Conservation (phyloP, 2,797 vertebrate species). For the Urocyon cinereoargenteus region DNA sequence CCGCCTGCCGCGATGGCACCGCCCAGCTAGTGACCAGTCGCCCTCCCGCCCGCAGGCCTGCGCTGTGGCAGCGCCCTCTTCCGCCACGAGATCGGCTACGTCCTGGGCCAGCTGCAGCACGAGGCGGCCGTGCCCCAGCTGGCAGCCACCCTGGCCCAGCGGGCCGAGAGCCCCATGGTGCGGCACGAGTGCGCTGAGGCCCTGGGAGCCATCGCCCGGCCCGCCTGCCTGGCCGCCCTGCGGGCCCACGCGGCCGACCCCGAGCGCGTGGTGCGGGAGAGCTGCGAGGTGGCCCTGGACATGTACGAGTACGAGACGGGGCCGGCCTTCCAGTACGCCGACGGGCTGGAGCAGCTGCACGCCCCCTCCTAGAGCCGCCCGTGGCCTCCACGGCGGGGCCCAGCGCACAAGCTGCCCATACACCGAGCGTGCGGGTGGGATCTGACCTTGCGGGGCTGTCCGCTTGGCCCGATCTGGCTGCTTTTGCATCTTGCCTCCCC, state of each 20-base stretch:
- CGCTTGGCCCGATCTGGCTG: too few species aligned
- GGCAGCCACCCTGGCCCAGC: slow-evolving; percentile 84
- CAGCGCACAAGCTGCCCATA: rapidly evolving
- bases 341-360: slow-evolving; percentile 89
- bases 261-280: slow-evolving; percentile 96
- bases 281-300: slow-evolving; percentile 97
- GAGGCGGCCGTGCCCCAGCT: slow-evolving; percentile 92
- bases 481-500: background rate
- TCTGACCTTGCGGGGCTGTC: background rate
- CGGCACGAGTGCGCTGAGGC: slow-evolving; percentile 97
- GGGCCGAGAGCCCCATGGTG: slow-evolving; percentile 94
- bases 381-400: background rate
- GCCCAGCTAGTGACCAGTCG: background rate
- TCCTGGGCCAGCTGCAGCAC: slow-evolving; percentile 96
- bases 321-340: slow-evolving; percentile 94
- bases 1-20: too few species aligned
- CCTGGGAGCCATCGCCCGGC: slow-evolving; percentile 94
- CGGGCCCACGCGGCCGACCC: slow-evolving; percentile 87
- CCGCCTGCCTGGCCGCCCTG: slow-evolving; percentile 91
- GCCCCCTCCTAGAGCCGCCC: rapidly evolving
- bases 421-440: background rate
- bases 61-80: slow-evolving; percentile 93
- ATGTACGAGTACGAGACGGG: slow-evolving; percentile 94
- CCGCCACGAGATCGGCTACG: slow-evolving; percentile 96
- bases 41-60: slow-evolving; percentile 88